Percentiles rank a stretch among this genome's conserved stretches.
phyloP scores from a whole-genome alignment of 2,797 vertebrate species.

The Lagorchestes hirsutus region DNA sequence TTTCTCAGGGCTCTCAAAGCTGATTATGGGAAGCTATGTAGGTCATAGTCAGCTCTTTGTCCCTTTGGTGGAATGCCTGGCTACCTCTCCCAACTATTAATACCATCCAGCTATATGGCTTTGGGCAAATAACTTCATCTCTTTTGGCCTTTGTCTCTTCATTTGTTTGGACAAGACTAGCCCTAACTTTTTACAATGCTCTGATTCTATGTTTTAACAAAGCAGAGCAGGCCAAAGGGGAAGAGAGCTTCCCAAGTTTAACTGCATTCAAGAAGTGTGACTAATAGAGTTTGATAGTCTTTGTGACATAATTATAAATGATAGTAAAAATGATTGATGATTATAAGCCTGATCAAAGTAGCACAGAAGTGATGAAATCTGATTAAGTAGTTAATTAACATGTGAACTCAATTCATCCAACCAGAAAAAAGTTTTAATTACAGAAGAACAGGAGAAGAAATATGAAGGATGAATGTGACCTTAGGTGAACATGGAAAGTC shows the following conservation, averaged over 20 bases:
- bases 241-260: neutral
- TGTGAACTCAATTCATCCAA: neutral
- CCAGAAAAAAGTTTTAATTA: neutral
- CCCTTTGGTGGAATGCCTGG: neutral
- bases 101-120: neutral
- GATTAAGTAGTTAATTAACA: neutral
- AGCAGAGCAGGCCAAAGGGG: neutral
- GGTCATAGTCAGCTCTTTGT: neutral
- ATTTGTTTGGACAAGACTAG: neutral
- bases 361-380: neutral
- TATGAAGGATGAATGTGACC: neutral
- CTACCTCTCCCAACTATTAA: neutral
- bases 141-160: neutral
- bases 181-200: neutral
- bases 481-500: neutral
- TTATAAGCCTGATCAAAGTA: neutral
- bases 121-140: neutral
- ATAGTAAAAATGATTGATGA: neutral
- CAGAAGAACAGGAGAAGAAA: neutral
- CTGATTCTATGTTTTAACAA: neutral
- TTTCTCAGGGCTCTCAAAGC: neutral
- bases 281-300: neutral
- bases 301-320: slow-evolving; percentile 7
- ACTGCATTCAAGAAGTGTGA: neutral
- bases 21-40: neutral